Conservation (phyloP, 2,888 invertebrate genomes). For the Seladonia tumulorum region DNA sequence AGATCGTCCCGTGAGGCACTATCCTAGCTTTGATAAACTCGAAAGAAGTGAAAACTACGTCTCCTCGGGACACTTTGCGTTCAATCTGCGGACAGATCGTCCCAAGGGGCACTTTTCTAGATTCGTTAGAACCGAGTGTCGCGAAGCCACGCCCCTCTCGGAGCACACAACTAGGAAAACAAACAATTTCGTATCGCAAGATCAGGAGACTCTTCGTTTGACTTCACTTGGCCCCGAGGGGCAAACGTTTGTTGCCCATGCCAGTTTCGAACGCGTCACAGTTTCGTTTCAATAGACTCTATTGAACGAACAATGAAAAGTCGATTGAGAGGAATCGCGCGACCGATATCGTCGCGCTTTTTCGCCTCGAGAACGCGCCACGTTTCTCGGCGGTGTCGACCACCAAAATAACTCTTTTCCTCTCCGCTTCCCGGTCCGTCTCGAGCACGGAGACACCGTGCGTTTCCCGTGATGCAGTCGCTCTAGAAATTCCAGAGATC, state of each 20-base stretch:
- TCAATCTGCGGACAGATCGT: not conserved
- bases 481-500: constrained; percentile 27
- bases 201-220: not conserved
- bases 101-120: not conserved
- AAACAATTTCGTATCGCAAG: not conserved
- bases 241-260: not conserved
- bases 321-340: not conserved
- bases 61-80: not conserved
- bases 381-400: not conserved
- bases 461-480: not conserved
- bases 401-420: constrained; percentile 16
- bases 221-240: not conserved
- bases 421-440: not conserved
- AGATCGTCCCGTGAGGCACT: too few relatives aligned
- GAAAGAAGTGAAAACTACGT: not conserved
- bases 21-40: not conserved
- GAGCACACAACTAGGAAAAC: not conserved
- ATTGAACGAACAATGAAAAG: not conserved
- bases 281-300: not conserved
- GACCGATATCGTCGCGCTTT: not conserved
- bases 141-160: not conserved
- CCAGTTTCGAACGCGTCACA: not conserved
- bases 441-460: not conserved
- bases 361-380: not conserved
- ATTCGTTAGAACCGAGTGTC: not conserved